Base-by-base conservation (phyloP, 1,140 invertebrate genomes). In the Nixonia krombeini region DNA sequence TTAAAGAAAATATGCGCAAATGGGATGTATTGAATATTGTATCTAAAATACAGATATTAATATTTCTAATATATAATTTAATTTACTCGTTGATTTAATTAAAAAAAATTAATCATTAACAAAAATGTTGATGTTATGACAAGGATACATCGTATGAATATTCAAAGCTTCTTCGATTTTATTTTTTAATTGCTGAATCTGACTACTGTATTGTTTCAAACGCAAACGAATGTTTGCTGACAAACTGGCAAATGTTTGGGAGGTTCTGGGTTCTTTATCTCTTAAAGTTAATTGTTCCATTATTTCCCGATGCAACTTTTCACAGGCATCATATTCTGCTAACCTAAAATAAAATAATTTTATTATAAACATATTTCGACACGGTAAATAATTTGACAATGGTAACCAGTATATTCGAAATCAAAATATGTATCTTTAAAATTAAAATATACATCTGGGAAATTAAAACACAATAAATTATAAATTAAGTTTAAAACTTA, bases 241-340 rank as follows among this genome's bases (percentile, higher is more conserved):
- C 18, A 90, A 72, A 63, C 79, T 86, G 0, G 85, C 80, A 74
- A 88, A 90, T 21, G 84, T 78, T 56, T 87, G 81, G 4, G 87
- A 88, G 0, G 79, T 80, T 69, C 82, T 86, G 16, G 82, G 70
- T 45, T 87, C 78, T 50, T 82, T 81, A 67, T 89, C 86, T 26
- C 90, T 83, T 16, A 84, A 57, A 1, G 87, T 87, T 0, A 92
- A 53, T 61, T 89, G 86, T 61, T 88, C 87, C 78, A 90, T 87
- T 31, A 92, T 88, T 59, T 90, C 87, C 49, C 89, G 85, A 55
- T 87, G 87, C 1, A 91, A 70, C 44, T 87, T 87, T 71, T 91
- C 89, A 68, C 90, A 91, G 0, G 88, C 86, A 57, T 91, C 90
- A 76, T 90, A 86, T 70, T 91, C 90, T 0, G 83, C 73, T 2